A percentile compares a stretch with the other conserved stretches of the same genome.
phyloP scores from a whole-genome alignment of 2,888 invertebrate species.

The Protodeltote pygarga region DNA sequence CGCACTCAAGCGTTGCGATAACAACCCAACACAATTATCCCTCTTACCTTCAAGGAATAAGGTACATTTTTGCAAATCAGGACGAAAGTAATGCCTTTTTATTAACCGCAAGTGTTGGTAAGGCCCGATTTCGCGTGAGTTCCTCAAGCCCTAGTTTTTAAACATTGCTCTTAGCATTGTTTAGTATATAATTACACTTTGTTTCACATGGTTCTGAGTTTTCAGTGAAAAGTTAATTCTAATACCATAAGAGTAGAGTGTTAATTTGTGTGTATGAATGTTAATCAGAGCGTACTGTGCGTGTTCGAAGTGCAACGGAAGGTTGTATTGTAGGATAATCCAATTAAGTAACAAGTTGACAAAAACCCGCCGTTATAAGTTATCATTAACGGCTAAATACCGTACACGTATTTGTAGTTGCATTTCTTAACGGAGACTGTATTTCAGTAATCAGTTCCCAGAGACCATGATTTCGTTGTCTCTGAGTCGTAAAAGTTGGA shows the following conservation, averaged over 20 bases:
- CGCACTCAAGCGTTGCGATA: slow-evolving; percentile 57
- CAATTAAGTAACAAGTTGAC: slow-evolving; percentile 46
- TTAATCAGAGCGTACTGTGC: slow-evolving; percentile 63
- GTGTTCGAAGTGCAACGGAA: slow-evolving; percentile 61
- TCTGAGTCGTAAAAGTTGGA: slow-evolving; percentile 4
- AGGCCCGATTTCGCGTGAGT: slow-evolving; percentile 58
- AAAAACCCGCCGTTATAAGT: slow-evolving; percentile 38
- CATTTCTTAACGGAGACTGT: slow-evolving; percentile 39
- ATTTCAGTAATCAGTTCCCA: slow-evolving; percentile 33
- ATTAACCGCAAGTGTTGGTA: slow-evolving; percentile 55
- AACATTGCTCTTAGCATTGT: slow-evolving; percentile 59
- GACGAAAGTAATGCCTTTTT: slow-evolving; percentile 37
- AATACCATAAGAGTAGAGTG: slow-evolving; percentile 25
- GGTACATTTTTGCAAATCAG: slow-evolving; percentile 39
- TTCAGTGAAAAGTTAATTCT: slow-evolving; percentile 33
- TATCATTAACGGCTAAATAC: slow-evolving; percentile 23
- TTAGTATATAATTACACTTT: slow-evolving; percentile 56
- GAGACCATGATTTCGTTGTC: slow-evolving; percentile 19
- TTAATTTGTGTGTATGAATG: slow-evolving; percentile 34
- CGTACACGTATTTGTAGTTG: slow-evolving; percentile 37
- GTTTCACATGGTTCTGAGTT: slow-evolving; percentile 46
- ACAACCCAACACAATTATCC: slow-evolving; percentile 22
- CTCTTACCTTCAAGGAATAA: slow-evolving; percentile 37
- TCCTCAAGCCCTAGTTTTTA: slow-evolving; percentile 63
- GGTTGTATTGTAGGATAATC: slow-evolving; percentile 57